Percentiles rank a stretch among this genome's conserved stretches.
These are phyloP conservation scores for Xiphias gladius DNA, from an alignment of 2,113 vertebrate genomes.

Conservation along the genomic window DNA sequence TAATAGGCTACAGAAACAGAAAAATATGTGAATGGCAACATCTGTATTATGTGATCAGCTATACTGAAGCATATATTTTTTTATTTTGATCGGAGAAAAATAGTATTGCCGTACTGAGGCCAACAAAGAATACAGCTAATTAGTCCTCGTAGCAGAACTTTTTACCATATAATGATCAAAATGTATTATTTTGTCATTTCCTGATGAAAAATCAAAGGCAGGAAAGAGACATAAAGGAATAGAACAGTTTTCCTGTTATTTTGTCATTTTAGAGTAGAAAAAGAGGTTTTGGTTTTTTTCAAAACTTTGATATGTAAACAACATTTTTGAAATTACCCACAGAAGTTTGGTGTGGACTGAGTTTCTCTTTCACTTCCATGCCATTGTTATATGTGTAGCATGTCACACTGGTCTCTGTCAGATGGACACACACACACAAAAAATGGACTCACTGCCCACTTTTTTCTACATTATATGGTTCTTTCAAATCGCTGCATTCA, in stretches of 20 bases:
- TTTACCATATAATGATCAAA: neutral
- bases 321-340: too few relatives aligned
- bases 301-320: too few relatives aligned
- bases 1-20: too few relatives aligned
- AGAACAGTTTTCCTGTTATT: neutral
- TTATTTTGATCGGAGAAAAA: too few relatives aligned
- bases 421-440: slow-evolving; percentile 15
- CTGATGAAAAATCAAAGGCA: neutral
- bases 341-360: neutral
- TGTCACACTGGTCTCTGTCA: slow-evolving; percentile 38
- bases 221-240: too few relatives aligned
- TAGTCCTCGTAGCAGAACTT: neutral
- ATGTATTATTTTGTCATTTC: neutral
- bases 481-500: slow-evolving; percentile 29
- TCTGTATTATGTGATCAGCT: too few relatives aligned
- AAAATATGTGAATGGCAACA: too few relatives aligned
- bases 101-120: too few relatives aligned
- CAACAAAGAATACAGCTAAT: too few relatives aligned
- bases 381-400: slow-evolving; percentile 44
- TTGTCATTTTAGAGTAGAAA: too few relatives aligned
- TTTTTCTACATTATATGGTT: slow-evolving; percentile 28
- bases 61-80: too few relatives aligned
- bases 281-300: too few relatives aligned
- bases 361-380: slow-evolving; percentile 24
- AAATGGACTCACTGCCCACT: slow-evolving; percentile 16